These are phyloP conservation scores for Anthrax anthrax DNA, from an alignment of 2,888 invertebrate species.

Conservation along the genomic window DNA sequence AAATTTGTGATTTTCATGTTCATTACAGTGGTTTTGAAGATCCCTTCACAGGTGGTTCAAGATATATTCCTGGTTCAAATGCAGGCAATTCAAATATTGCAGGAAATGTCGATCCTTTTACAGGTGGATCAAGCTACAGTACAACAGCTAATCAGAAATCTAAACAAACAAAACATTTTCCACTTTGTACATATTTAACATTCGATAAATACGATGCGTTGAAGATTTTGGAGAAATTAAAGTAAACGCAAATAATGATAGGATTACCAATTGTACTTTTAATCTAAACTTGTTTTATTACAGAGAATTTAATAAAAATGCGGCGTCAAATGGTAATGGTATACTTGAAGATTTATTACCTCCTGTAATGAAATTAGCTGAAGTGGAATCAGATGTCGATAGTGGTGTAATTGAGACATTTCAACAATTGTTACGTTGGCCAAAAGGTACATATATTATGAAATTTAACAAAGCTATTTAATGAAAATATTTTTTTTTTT, in stretches of 20 bases:
- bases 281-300: conserved; percentile 12
- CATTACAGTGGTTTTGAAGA: conserved; percentile 38
- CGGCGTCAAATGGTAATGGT: conserved; percentile 37
- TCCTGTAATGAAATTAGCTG: conserved; percentile 48
- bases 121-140: conserved; percentile 54
- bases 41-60: conserved; percentile 53
- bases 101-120: conserved; percentile 49
- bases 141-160: conserved; percentile 26
- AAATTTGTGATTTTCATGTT: not conserved
- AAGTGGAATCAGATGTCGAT: conserved; percentile 25
- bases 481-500: conserved; percentile 4
- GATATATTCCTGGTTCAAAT: conserved; percentile 47
- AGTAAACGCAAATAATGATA: conserved; percentile 20
- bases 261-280: not conserved
- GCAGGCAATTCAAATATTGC: conserved; percentile 20
- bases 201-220: conserved; percentile 66
- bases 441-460: conserved; percentile 41
- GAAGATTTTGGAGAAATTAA: conserved; percentile 58
- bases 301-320: conserved; percentile 55
- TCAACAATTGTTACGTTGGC: conserved; percentile 55
- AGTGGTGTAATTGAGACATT: conserved; percentile 40
- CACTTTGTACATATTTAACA: conserved; percentile 40
- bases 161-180: conserved; percentile 25
- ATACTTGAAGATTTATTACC: conserved; percentile 43
- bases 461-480: not conserved